phyloP scores from a whole-genome alignment of 1,140 invertebrate genomes.

The Lasaia peninsularis region DNA sequence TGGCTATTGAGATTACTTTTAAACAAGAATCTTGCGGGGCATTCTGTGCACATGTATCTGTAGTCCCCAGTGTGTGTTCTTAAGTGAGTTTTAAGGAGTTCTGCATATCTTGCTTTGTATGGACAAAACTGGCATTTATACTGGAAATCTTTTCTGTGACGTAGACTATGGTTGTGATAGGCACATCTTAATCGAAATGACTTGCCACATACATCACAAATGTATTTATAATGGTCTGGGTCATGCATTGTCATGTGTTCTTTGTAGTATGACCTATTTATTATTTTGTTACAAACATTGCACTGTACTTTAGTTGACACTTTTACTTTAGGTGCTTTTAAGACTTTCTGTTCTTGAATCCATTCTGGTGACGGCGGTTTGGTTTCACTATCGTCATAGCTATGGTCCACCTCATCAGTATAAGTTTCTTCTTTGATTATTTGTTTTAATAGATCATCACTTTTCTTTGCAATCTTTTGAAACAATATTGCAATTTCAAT shows the following conservation, averaged over 20 bases:
- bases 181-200: conserved; percentile 60
- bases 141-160: conserved; percentile 58
- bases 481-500: conserved; percentile 43
- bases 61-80: conserved; percentile 72
- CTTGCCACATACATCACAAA: conserved; percentile 66
- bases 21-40: conserved; percentile 71
- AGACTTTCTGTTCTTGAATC: conserved; percentile 17
- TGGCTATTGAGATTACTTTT: conserved; percentile 76
- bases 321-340: conserved; percentile 31
- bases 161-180: conserved; percentile 55
- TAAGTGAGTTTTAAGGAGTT: conserved; percentile 71
- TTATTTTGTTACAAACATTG: conserved; percentile 52
- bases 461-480: conserved; percentile 37
- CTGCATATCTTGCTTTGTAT: conserved; percentile 53
- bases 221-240: conserved; percentile 54
- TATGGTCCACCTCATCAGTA: conserved; percentile 19
- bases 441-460: conserved; percentile 32
- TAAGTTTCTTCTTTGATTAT: conserved; percentile 31
- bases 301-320: conserved; percentile 49
- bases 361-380: conserved; percentile 15
- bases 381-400: conserved; percentile 18
- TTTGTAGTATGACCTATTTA: conserved; percentile 55
- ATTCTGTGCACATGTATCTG: conserved; percentile 75
- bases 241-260: conserved; percentile 63
- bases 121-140: conserved; percentile 66